Percentiles rank a stretch among this genome's conserved stretches.
Evolutionary conservation across 1,140 invertebrate species (phyloP).

Genomic region (Trichogramma pretiosum): DNA sequence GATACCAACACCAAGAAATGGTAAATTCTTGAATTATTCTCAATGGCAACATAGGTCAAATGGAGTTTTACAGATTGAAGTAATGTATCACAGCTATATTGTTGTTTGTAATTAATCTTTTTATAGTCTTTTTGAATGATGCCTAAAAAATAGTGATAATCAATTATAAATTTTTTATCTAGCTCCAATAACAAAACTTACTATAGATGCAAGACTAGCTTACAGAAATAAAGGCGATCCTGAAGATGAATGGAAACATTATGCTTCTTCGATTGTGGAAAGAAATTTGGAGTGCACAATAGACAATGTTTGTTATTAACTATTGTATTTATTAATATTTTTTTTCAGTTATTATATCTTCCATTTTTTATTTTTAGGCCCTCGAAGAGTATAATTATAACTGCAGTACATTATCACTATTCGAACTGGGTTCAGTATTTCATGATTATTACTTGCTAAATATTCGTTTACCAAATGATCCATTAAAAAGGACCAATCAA

Average conservation of each 20-base stretch:
- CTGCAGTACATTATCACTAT: constrained; percentile 83
- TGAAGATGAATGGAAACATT: constrained; percentile 70
- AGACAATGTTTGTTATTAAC: constrained; percentile 40
- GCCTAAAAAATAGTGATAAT: background rate
- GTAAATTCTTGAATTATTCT: constrained; percentile 74
- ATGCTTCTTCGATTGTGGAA: constrained; percentile 69
- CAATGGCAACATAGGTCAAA: constrained; percentile 97
- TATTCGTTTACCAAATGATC: constrained; percentile 75
- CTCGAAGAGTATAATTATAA: constrained; percentile 73
- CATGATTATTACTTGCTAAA: constrained; percentile 97
- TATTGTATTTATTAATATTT: background rate
- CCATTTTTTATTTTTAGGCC: too few species aligned
- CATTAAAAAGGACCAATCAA: constrained; percentile 61
- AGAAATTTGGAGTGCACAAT: constrained; percentile 70
- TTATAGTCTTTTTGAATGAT: too few species aligned
- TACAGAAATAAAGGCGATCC: constrained; percentile 75
- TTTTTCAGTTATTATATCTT: too few species aligned
- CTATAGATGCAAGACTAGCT: constrained; percentile 76
- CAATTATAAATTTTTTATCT: background rate
- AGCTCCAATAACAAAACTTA: constrained; percentile 54
- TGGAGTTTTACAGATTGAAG: constrained; percentile 80
- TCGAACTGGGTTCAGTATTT: constrained; percentile 92
- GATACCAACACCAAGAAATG: constrained; percentile 74
- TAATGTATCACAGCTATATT: constrained; percentile 53
- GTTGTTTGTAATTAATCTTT: constrained; percentile 44